Conservation (phyloP, 2,797 vertebrate species). For the Pipistrellus pipistrellus region DNA sequence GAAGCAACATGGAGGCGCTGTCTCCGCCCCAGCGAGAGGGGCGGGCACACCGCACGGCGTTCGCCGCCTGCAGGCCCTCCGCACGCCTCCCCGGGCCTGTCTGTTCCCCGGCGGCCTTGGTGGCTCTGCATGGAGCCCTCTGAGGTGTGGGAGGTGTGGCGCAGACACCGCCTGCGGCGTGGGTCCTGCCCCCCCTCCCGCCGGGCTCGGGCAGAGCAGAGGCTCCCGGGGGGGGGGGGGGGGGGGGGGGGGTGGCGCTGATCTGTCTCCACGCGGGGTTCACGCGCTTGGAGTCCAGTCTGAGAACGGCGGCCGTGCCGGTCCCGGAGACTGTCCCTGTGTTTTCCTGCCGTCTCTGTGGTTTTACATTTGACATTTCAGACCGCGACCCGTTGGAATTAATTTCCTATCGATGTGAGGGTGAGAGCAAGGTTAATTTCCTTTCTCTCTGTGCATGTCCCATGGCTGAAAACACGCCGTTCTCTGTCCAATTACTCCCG, state of each 20-base stretch:
- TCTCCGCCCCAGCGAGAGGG: background rate
- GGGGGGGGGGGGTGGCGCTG: too few species aligned
- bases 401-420: background rate
- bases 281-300: too few species aligned
- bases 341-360: background rate
- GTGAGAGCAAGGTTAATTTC: background rate
- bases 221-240: too few species aligned
- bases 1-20: background rate
- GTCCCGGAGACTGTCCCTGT: background rate
- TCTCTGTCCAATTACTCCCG: background rate
- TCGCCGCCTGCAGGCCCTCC: background rate
- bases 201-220: background rate
- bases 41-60: too few species aligned
- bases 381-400: background rate
- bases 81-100: too few species aligned
- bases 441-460: background rate
- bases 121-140: too few species aligned
- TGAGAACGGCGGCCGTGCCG: background rate
- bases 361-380: background rate
- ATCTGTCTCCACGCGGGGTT: too few species aligned
- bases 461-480: background rate
- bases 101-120: background rate
- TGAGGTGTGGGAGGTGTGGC: rapidly evolving
- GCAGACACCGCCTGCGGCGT: background rate
- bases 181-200: background rate